phyloP scores from a whole-genome alignment of 1,140 invertebrate species.

The Branchinecta lindahli region DNA sequence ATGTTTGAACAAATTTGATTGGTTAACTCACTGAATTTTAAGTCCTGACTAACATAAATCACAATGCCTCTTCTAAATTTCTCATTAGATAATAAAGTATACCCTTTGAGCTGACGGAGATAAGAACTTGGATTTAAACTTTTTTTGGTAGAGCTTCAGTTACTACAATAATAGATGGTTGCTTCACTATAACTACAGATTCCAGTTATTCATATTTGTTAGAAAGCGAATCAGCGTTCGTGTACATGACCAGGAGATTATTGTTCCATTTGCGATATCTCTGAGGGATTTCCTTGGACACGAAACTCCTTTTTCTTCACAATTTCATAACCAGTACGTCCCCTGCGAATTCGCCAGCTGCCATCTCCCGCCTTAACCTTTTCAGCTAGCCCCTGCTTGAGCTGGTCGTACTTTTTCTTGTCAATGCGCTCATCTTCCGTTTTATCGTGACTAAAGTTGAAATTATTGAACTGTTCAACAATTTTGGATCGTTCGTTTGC shows the following conservation, averaged over 20 bases:
- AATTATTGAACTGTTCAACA: neutral
- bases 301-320: neutral
- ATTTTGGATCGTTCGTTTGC: neutral
- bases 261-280: neutral
- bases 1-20: no score
- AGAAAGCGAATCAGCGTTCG: neutral
- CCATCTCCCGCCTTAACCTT: neutral
- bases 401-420: neutral
- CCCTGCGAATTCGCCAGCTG: neutral
- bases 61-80: no score
- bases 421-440: neutral
- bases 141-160: no score
- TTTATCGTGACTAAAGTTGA: constrained; percentile 4
- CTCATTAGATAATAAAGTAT: no score
- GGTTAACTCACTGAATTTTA: no score
- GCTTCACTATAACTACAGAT: no score
- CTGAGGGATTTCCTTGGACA: neutral
- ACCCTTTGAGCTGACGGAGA: no score
- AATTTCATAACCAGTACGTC: neutral
- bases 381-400: neutral
- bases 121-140: no score
- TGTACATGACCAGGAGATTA: neutral
- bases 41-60: no score
- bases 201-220: neutral
- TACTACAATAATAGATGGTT: no score